Evolutionary conservation across 2,113 vertebrate genomes (phyloP).

Genomic region (Bubo blakistoni): DNA sequence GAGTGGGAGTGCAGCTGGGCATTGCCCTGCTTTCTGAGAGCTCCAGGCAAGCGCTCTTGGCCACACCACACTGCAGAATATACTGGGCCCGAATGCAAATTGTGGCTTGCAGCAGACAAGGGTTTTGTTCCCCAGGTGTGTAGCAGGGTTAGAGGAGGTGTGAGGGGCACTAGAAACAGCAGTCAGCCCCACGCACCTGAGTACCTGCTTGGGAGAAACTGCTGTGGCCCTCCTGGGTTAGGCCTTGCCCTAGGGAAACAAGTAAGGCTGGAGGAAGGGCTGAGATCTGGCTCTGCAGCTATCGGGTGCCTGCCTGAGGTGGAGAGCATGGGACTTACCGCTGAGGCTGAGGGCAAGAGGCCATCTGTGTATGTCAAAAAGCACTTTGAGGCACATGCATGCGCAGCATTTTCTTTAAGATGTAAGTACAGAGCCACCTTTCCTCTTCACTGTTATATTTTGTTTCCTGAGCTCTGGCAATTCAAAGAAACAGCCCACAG

Average conservation of each 20-base stretch:
- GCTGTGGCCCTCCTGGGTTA: neutral
- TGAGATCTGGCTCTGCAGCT: neutral
- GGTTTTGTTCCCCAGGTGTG: neutral
- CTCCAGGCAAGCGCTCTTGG: neutral
- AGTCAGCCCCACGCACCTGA: neutral
- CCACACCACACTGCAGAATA: neutral
- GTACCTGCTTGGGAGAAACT: neutral
- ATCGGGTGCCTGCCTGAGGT: neutral
- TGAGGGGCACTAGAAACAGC: neutral
- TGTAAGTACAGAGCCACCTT: neutral
- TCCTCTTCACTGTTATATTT: neutral
- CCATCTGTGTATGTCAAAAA: neutral
- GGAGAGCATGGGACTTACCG: neutral
- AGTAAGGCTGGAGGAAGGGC: neutral
- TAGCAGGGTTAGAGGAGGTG: neutral
- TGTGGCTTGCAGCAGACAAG: neutral
- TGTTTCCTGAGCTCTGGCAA: neutral
- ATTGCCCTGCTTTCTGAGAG: neutral
- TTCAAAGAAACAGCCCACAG: neutral
- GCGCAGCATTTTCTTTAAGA: neutral
- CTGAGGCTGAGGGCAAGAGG: neutral
- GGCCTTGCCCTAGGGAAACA: neutral
- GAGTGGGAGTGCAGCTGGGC: neutral
- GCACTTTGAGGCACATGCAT: neutral
- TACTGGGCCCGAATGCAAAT: no score